These are phyloP conservation scores for Larimichthys polyactis DNA, from an alignment of 2,113 vertebrate species.

Conservation along the genomic window DNA sequence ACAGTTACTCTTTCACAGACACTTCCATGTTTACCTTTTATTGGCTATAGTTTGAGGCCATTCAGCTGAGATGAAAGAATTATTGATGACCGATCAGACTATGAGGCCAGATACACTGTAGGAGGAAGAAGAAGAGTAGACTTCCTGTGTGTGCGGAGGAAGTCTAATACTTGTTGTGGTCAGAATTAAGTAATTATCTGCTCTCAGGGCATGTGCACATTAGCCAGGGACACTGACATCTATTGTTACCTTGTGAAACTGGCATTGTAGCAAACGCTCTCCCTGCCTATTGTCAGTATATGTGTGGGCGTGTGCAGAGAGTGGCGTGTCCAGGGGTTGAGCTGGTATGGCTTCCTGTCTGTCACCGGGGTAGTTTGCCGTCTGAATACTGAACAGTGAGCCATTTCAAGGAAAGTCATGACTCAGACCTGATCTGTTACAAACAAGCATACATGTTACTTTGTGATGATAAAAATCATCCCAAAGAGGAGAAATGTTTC, in stretches of 20 bases:
- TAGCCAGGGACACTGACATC: conserved; percentile 44
- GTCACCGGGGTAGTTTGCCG: conserved; percentile 27
- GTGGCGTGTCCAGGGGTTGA: not conserved
- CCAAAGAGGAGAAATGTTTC: not conserved
- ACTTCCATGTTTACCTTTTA: not conserved
- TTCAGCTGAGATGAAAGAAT: not conserved
- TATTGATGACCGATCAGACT: conserved; percentile 6
- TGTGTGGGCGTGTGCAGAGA: not conserved
- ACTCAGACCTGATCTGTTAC: not conserved
- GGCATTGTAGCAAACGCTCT: conserved; percentile 44
- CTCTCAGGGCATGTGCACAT: conserved; percentile 24
- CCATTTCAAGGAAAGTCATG: not conserved
- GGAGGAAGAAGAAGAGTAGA: not conserved
- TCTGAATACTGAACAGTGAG: conserved; percentile 53
- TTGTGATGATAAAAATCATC: not conserved
- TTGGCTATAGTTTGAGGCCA: not conserved
- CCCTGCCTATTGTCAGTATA: conserved; percentile 10
- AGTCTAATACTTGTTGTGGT: conserved; percentile 26
- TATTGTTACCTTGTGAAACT: conserved; percentile 59
- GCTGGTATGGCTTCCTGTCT: conserved; percentile 31
- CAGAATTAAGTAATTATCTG: conserved; percentile 34
- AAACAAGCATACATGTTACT: not conserved
- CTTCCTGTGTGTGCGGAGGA: conserved; percentile 49
- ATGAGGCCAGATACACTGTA: not conserved
- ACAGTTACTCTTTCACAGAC: not conserved